Evolutionary conservation across 2,888 invertebrate genomes (phyloP).

Genomic region (Seira sanloemensis): DNA sequence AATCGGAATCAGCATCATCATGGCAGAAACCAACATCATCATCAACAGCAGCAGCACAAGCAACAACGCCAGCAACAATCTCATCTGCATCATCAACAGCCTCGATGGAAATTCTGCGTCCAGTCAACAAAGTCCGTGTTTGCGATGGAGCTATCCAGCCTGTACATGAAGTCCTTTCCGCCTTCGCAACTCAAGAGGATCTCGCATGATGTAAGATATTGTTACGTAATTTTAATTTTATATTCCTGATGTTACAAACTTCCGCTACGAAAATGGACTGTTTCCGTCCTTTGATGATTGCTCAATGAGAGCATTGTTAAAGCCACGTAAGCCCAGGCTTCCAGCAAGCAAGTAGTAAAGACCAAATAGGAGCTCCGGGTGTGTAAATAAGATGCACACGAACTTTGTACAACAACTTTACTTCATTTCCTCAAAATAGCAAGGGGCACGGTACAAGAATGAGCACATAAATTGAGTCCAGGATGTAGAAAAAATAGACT

Average conservation of each 20-base stretch:
- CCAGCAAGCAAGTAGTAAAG: no score
- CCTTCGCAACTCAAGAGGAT: slow-evolving; percentile 76
- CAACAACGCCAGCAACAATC: slow-evolving; percentile 4
- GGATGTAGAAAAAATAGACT: no score
- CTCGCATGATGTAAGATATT: slow-evolving; percentile 75
- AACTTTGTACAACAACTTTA: no score
- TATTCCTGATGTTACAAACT: not conserved
- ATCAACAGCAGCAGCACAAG: slow-evolving; percentile 75
- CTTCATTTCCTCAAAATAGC: no score
- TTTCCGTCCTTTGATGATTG: not conserved
- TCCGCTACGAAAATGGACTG: not conserved
- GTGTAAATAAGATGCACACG: no score
- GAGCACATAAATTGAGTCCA: no score
- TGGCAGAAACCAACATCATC: slow-evolving; percentile 62
- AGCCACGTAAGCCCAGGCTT: no score
- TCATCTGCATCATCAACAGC: slow-evolving; percentile 41
- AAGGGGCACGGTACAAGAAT: no score
- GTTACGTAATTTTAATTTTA: slow-evolving; percentile 13
- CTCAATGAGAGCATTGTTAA: no score
- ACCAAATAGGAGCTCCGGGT: no score
- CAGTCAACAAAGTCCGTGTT: slow-evolving; percentile 73
- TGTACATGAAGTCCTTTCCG: slow-evolving; percentile 77
- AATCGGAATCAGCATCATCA: slow-evolving; percentile 29
- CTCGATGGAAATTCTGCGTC: slow-evolving; percentile 73
- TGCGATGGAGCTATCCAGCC: slow-evolving; percentile 76